Evolutionary conservation across 35 echinoderm and acorn worm genomes (phyloP), one percentile per base, ranked within the genome.

Genomic region (Ophioderma brevispina): DNA sequence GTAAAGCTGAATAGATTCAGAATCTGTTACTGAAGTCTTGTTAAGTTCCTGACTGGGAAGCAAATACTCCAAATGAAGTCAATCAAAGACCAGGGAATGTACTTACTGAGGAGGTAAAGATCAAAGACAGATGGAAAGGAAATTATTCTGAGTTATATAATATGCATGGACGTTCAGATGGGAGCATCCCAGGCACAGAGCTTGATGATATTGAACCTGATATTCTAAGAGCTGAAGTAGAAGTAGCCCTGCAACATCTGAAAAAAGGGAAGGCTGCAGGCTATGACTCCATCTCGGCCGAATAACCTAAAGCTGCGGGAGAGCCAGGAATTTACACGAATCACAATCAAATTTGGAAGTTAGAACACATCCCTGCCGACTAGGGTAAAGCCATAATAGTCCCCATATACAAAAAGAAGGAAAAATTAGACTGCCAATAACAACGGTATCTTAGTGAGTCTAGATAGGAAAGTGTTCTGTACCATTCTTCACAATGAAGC

Each of bases 1-100:
- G 87, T 37, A 89, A 89, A 80, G 77, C 79, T 41, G 31, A 30
- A 33, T 89, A 76, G 87, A 23, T 89, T 25, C 25, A 79, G 52
- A 79, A 80, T 17, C 37, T 89, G 39, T 28, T n/a, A 82, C 80
- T 19, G 40, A 35, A 33, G n/a, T n/a, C n/a, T 52, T 11, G 21
- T 52, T 11, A 52, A 52, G 46, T 11, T 52, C 8, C 46, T 52
- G 21, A 52, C 46, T 11, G 46, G 46, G 21, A 52, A 52, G 46
- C 46, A 52, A 52, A 52, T 21, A 8, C 46, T 52, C 21, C 46
- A 21, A 52, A 52, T 52, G 46, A 52, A 52, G 21, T 52, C 46
- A 52, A 52, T 52, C 46, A 52, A 52, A 52, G 46, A 52, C 46
- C 8, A 52, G 46, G 46, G 21, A 52, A 11, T 52, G 46, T 52